phyloP scores from a whole-genome alignment of 23 tunicate species.

The Ciona savignyi region DNA sequence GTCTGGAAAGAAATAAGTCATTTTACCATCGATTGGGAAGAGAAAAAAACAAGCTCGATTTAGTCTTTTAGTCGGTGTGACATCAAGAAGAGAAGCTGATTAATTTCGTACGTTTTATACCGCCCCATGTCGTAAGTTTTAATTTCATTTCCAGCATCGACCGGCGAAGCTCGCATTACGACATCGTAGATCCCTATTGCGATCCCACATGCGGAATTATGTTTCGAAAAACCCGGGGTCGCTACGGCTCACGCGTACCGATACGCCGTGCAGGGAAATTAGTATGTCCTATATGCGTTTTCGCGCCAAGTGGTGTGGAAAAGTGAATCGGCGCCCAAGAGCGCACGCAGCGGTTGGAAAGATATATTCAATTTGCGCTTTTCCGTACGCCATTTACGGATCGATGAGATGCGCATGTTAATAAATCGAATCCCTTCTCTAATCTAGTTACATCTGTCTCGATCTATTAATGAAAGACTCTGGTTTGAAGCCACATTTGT shows the following conservation, averaged over 20 bases:
- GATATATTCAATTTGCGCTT: background rate
- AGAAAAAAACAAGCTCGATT: background rate
- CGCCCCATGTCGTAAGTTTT: conserved; percentile 38
- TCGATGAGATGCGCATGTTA: conserved; percentile 17
- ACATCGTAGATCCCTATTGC: no score
- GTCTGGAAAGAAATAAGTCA: background rate
- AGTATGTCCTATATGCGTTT: background rate
- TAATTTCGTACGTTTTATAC: conserved; percentile 20
- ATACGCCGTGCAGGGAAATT: background rate
- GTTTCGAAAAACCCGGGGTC: background rate
- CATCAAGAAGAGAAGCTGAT: conserved; percentile 24
- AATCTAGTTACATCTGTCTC: conserved; percentile 65
- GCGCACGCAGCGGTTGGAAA: background rate
- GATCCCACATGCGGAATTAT: background rate
- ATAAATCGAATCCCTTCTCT: conserved; percentile 16
- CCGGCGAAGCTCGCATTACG: background rate
- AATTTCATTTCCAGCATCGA: conserved; percentile 37
- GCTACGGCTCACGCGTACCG: background rate
- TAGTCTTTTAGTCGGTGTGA: background rate
- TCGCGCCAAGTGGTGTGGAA: background rate
- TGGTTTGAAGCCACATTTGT: background rate
- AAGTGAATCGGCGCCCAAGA: background rate
- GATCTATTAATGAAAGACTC: conserved; percentile 35
- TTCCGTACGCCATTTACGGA: conserved; percentile 24
- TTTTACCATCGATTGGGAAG: background rate